Evolutionary conservation across 1,140 invertebrate species (phyloP).

Genomic region (Riptortus pedestris): DNA sequence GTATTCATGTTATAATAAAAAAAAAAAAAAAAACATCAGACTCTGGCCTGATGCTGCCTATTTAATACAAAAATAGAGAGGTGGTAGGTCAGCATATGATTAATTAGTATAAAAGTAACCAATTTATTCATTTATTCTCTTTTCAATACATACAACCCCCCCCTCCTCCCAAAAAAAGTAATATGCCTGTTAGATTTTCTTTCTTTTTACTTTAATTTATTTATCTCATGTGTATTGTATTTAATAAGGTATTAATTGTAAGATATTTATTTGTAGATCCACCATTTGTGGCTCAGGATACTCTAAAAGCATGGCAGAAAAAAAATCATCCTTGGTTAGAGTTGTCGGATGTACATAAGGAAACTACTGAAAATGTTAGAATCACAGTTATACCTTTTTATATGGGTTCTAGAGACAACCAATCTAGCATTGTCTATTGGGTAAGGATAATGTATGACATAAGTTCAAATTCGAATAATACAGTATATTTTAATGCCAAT

Average conservation of each 20-base stretch:
- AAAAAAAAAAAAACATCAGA: no score
- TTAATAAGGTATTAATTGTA: no score
- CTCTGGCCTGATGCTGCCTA: no score
- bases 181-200: not conserved
- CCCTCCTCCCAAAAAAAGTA: not conserved
- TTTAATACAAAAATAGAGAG: no score
- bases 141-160: no score
- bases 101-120: no score
- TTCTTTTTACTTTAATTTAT: not conserved
- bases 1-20: no score
- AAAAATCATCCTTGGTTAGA: conserved; percentile 96
- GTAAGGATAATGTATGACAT: conserved; percentile 41
- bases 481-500: no score
- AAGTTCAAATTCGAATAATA: no score
- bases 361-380: conserved; percentile 89
- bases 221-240: no score
- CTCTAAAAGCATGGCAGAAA: conserved; percentile 87
- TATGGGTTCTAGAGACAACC: conserved; percentile 84
- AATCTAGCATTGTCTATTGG: conserved; percentile 84
- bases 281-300: conserved; percentile 78
- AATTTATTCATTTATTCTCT: no score
- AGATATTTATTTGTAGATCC: conserved; percentile 49
- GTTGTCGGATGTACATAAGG: conserved; percentile 92
- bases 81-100: no score
- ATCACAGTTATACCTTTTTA: conserved; percentile 97